Evolutionary conservation across 2,113 vertebrate genomes (phyloP).

Genomic region (Hipposideros armiger): DNA sequence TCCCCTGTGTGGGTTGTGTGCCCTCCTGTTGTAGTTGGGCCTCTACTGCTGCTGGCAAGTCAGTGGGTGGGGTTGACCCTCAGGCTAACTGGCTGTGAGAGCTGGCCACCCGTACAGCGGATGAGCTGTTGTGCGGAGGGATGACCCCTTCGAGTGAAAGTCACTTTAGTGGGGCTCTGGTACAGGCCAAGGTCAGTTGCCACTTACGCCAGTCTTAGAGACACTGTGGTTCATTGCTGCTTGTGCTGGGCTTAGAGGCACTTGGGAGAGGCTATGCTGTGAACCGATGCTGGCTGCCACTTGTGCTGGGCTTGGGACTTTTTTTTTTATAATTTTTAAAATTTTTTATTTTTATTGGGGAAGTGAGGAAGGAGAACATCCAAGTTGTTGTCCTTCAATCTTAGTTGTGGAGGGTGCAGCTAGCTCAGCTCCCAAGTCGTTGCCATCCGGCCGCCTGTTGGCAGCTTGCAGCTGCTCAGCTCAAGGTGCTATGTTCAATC

Average conservation of each 20-base stretch:
- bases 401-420: too few relatives aligned
- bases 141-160: not conserved
- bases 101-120: not conserved
- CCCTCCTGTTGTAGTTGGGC: not conserved
- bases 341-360: too few relatives aligned
- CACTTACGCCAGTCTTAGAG: not conserved
- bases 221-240: not conserved
- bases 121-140: not conserved
- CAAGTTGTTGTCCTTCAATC: too few relatives aligned
- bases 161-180: not conserved
- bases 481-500: too few relatives aligned
- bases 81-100: not conserved
- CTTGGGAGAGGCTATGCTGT: not conserved
- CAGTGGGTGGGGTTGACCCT: not conserved
- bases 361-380: too few relatives aligned
- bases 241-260: not conserved
- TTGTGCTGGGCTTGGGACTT: not conserved
- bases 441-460: too few relatives aligned
- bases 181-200: not conserved
- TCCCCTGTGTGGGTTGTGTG: not conserved
- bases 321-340: too few relatives aligned
- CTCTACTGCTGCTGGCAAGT: not conserved
- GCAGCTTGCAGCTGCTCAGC: too few relatives aligned
- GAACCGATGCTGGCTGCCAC: not conserved
- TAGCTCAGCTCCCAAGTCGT: too few relatives aligned